Evolutionary conservation across 2,888 invertebrate genomes (phyloP).

Genomic region (Stictocephala bisonia): DNA sequence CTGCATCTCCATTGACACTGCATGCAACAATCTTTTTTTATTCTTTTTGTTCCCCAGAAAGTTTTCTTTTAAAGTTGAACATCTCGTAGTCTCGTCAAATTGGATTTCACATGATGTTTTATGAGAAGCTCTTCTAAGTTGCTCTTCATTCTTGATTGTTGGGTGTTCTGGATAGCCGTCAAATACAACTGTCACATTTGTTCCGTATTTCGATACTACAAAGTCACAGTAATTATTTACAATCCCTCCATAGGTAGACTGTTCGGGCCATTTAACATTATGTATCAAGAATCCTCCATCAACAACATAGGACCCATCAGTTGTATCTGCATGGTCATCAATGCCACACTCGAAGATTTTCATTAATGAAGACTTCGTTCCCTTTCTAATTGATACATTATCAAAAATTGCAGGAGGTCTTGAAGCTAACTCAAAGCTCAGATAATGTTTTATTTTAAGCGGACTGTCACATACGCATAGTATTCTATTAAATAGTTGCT

Average conservation of each 20-base stretch:
- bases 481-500: neutral
- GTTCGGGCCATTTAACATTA: neutral
- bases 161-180: neutral
- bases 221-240: neutral
- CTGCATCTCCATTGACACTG: slow-evolving; percentile 1
- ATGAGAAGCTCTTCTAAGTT: neutral
- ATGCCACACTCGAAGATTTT: neutral
- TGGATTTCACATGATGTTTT: neutral
- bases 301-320: neutral
- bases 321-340: neutral
- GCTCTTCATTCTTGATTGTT: neutral
- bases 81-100: neutral
- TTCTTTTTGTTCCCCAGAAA: neutral
- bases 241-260: neutral
- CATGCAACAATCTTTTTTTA: neutral
- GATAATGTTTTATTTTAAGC: neutral
- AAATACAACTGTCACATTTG: neutral
- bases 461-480: slow-evolving; percentile 36
- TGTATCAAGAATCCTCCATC: slow-evolving; percentile 17
- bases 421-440: slow-evolving; percentile 14
- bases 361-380: neutral
- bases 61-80: neutral
- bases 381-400: neutral
- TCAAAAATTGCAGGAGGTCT: slow-evolving; percentile 10
- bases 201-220: neutral